A percentile compares a stretch with the other conserved stretches of the same genome.
Evolutionary conservation across 30 jellyfish, hydroid and myxozoan genomes (phyloP).

Genomic region (Pelagia noctiluca): DNA sequence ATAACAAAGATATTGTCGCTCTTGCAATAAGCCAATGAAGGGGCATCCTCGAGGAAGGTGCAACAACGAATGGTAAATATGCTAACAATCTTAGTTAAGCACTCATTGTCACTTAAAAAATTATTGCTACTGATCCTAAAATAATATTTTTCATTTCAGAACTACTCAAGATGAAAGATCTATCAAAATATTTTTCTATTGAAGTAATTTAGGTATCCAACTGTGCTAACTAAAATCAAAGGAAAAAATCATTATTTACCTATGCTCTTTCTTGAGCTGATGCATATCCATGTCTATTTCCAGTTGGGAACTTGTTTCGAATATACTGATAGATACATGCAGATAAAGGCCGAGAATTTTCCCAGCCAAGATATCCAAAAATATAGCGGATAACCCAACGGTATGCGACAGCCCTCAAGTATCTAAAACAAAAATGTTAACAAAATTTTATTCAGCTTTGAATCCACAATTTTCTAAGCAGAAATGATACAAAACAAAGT

Average conservation of each 20-base stretch:
- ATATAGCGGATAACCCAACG: slow-evolving; percentile 22
- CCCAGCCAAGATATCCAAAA: slow-evolving; percentile 21
- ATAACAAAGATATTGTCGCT: neutral
- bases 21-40: neutral
- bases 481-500: neutral
- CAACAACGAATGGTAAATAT: neutral
- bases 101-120: neutral
- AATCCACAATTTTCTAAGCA: neutral
- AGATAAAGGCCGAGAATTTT: slow-evolving; percentile 37
- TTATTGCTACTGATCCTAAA: neutral
- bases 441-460: neutral
- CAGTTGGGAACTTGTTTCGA: neutral
- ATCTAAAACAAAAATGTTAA: neutral
- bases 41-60: slow-evolving; percentile 3
- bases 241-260: neutral
- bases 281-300: slow-evolving; percentile 4
- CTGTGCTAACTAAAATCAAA: slow-evolving; percentile 8
- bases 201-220: slow-evolving; percentile 11
- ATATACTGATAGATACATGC: slow-evolving; percentile 24
- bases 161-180: neutral
- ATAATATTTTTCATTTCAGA: neutral
- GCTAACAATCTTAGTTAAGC: neutral
- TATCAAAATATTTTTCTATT: too few relatives aligned
- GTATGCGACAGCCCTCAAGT: slow-evolving; percentile 38
- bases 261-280: slow-evolving; percentile 37